Evolutionary conservation across 2,888 invertebrate species (phyloP).

Genomic region (Acronicta alni): DNA sequence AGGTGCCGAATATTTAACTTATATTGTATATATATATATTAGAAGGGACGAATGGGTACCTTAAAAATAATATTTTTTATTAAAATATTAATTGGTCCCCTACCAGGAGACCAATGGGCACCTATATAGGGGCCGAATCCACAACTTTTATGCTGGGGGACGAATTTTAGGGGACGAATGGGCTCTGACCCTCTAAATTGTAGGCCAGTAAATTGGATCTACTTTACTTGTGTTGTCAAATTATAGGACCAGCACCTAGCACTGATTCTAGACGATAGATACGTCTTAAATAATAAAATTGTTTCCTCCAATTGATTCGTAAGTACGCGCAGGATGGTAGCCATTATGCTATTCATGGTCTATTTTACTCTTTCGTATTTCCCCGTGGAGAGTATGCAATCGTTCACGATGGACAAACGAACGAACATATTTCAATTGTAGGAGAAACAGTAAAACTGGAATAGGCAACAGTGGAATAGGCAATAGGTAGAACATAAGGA

Average conservation of each 20-base stretch:
- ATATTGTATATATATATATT: too few relatives aligned
- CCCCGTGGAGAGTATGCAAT: slow-evolving; percentile 11
- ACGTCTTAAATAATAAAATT: slow-evolving; percentile 48
- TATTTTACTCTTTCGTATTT: slow-evolving; percentile 50
- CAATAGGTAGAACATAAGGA: background rate
- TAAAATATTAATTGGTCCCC: too few relatives aligned
- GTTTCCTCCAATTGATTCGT: slow-evolving; percentile 57
- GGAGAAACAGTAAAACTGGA: background rate
- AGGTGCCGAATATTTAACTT: too few relatives aligned
- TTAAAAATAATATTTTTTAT: too few relatives aligned
- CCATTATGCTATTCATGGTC: slow-evolving; percentile 39
- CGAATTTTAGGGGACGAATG: too few relatives aligned
- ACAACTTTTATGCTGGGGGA: too few relatives aligned
- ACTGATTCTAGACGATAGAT: slow-evolving; percentile 37
- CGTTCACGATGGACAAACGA: background rate
- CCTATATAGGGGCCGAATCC: too few relatives aligned
- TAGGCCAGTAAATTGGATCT: slow-evolving; percentile 30
- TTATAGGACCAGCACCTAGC: slow-evolving; percentile 25
- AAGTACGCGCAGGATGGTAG: slow-evolving; percentile 42
- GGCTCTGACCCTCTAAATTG: too few relatives aligned
- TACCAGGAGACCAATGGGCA: too few relatives aligned
- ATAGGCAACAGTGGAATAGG: background rate
- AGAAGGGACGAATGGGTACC: too few relatives aligned
- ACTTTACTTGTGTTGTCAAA: slow-evolving; percentile 20
- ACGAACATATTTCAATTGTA: background rate